Evolutionary conservation across 2,113 vertebrate genomes (phyloP).

Genomic region (Pterocles gutturalis): DNA sequence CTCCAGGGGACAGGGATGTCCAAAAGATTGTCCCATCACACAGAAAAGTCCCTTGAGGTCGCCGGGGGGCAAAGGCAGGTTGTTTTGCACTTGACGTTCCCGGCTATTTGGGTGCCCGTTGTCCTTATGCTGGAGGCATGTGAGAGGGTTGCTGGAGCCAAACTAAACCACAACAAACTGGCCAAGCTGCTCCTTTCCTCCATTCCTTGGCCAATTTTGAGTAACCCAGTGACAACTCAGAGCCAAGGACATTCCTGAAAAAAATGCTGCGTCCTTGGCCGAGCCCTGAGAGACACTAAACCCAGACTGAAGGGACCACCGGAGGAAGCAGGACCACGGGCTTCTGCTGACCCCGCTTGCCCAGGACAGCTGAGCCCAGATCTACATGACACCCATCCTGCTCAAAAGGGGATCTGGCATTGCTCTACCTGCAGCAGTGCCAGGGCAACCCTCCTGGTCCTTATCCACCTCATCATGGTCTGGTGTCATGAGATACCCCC

Average conservation of each 20-base stretch:
- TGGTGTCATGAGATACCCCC: fast-evolving
- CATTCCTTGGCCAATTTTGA: neutral
- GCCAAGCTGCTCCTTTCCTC: neutral
- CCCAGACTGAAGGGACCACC: neutral
- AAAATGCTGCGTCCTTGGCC: neutral
- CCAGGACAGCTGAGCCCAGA: neutral
- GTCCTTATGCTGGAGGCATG: neutral
- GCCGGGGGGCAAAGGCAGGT: neutral
- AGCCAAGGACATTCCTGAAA: constrained; percentile 17
- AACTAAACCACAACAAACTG: neutral
- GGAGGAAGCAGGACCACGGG: fast-evolving
- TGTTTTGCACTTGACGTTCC: neutral
- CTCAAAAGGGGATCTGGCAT: neutral
- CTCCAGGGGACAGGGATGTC: neutral
- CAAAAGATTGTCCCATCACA: neutral
- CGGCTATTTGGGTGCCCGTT: neutral
- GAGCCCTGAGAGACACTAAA: neutral
- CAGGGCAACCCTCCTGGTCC: neutral
- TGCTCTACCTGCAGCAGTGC: neutral
- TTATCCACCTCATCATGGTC: neutral
- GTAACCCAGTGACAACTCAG: neutral
- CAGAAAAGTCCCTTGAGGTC: fast-evolving
- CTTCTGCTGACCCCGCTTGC: neutral
- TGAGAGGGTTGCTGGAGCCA: neutral
- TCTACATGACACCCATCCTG: neutral